Evolutionary conservation across 2,888 invertebrate species (phyloP), one percentile per base, ranked within the genome.

Genomic region (Tanypteryx hageni): DNA sequence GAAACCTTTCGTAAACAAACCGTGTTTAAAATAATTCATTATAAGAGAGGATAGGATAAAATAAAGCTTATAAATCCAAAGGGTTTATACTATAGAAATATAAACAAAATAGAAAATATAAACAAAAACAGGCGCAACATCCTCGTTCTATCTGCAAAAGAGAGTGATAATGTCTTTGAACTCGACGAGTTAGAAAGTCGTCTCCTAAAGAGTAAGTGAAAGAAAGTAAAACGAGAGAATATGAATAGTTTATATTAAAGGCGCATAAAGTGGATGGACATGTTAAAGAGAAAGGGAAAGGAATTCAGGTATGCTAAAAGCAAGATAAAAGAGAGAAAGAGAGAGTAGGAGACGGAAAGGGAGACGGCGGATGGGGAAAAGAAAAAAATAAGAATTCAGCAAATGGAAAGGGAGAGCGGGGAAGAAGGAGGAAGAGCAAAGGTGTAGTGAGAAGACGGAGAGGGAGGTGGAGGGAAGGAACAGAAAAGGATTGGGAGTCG

Each of bases 271-370:
- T 82, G 27, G 22, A 68, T 68, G 27, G 76, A 18, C 22, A 22
- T 3, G 27, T 27, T 76, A 76, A 76, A 76, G 76, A 27, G 27
- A 76, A 27, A 76, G 13, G 31, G 59, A 22, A 59, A 59, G 61
- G 59, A 86, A 61, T 86, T 86, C 61, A 61, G 27, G 61, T 61
- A 31, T 9, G 31, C 86, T 31, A 27, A 31, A 86, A 86, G 27
- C 13, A 31, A 31, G 16, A 61, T 44, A 16, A 31, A 27, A 58
- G 27, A 59, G 14, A 22, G 22, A 58, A 56, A 27, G 18, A 57
- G 22, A 18, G 84, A 13, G 22, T 10, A n/a, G n/a, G 84, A 84
- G 84, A 13, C 9, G n/a, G 16, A 18, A 31, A 22, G 31, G 13
- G 16, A 82, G 31, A 18, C 27, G 27, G 56, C 11, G 56, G 57